Conservation (phyloP, 2,888 invertebrate genomes). For the Fragum whitleyi region DNA sequence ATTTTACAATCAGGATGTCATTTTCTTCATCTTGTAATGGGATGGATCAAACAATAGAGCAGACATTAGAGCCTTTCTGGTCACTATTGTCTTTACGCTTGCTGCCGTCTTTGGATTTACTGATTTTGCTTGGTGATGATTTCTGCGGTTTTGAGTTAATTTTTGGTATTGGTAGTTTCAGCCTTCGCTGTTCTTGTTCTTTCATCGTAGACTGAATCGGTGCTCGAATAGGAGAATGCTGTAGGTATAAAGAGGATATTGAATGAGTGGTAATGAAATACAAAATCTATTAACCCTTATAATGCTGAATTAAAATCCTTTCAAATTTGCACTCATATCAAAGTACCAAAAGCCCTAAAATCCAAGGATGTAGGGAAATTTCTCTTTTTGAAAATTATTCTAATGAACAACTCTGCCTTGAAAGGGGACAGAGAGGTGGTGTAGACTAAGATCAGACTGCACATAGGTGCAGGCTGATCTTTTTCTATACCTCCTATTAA, state of each 20-base stretch:
- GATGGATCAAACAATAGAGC: conserved; percentile 20
- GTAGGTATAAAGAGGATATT: conserved; percentile 19
- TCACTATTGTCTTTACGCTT: background rate
- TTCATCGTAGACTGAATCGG: conserved; percentile 61
- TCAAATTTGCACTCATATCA: too few species aligned
- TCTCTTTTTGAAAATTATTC: background rate
- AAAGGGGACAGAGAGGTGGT: too few species aligned
- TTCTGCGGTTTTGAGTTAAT: conserved; percentile 37
- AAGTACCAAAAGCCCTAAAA: too few species aligned
- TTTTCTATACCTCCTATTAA: too few species aligned
- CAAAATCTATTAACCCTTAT: background rate
- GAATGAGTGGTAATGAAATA: background rate
- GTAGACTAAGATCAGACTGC: too few species aligned
- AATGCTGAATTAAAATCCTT: too few species aligned
- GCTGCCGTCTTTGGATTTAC: conserved; percentile 2
- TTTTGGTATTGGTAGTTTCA: conserved; percentile 43
- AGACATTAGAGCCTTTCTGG: conserved; percentile 16
- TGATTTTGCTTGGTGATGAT: background rate
- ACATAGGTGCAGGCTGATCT: too few species aligned
- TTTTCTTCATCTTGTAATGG: too few species aligned
- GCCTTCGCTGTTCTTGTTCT: conserved; percentile 59
- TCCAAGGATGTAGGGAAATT: too few species aligned
- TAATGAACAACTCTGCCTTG: too few species aligned
- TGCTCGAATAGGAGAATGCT: conserved; percentile 62
- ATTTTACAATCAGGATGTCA: too few species aligned